Evolutionary conservation across 2,888 invertebrate species (phyloP).

Genomic region (Melanophora roralis): DNA sequence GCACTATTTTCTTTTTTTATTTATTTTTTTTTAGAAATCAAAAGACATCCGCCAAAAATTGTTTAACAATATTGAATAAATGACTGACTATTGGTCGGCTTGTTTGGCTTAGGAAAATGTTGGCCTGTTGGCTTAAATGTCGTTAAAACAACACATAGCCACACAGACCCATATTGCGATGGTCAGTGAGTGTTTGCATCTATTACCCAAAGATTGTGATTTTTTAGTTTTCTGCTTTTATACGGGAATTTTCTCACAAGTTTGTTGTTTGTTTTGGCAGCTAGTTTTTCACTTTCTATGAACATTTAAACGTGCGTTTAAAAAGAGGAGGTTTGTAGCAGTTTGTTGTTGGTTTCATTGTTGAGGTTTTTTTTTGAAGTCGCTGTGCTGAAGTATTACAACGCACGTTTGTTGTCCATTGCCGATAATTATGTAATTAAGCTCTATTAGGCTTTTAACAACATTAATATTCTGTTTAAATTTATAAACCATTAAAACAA

Average conservation of each 20-base stretch:
- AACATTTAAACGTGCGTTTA: slow-evolving; percentile 7
- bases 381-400: slow-evolving; percentile 27
- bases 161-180: not conserved
- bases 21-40: not conserved
- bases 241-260: slow-evolving; percentile 3
- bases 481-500: not conserved
- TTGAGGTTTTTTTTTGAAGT: no score
- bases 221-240: not conserved
- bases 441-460: slow-evolving; percentile 51
- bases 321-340: slow-evolving; percentile 18
- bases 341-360: no score
- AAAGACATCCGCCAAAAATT: slow-evolving; percentile 39
- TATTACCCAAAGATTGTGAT: slow-evolving; percentile 8
- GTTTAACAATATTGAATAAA: slow-evolving; percentile 29
- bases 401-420: slow-evolving; percentile 49
- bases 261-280: slow-evolving; percentile 46
- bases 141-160: not conserved
- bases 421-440: slow-evolving; percentile 60
- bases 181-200: slow-evolving; percentile 4
- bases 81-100: slow-evolving; percentile 14
- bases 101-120: not conserved
- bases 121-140: slow-evolving; percentile 4
- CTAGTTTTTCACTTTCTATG: slow-evolving; percentile 54
- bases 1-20: no score
- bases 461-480: slow-evolving; percentile 57